Conservation (phyloP, 37 sponge, comb jelly and placozoan genomes). For the Ianthella basta region DNA sequence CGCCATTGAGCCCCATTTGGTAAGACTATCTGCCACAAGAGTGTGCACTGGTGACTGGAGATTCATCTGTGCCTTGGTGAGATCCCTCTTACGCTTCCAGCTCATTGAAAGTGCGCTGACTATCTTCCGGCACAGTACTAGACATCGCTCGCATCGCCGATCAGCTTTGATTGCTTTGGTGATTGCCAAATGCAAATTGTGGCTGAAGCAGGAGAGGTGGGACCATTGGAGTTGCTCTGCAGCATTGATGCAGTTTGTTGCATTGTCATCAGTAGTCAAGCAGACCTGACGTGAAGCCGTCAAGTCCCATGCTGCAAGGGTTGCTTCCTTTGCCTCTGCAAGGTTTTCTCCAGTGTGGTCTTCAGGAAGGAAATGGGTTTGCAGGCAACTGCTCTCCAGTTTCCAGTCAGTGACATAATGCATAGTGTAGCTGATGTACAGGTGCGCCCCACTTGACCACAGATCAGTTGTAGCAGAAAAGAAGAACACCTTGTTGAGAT, state of each 20-base stretch:
- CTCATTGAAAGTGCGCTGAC: constrained; percentile 33
- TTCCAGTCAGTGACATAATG: constrained; percentile 40
- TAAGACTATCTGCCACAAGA: constrained; percentile 34
- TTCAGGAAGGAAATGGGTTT: constrained; percentile 32
- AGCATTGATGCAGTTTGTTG: constrained; percentile 25
- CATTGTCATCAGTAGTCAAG: constrained; percentile 46
- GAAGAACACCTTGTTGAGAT: neutral
- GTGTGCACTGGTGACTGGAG: neutral
- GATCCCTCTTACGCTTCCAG: neutral
- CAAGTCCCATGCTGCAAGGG: constrained; percentile 35
- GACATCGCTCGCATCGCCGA: constrained; percentile 16
- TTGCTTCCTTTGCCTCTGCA: constrained; percentile 27
- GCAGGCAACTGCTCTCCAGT: neutral
- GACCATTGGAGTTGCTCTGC: constrained; percentile 12
- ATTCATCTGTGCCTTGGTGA: neutral
- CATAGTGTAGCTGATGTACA: constrained; percentile 35
- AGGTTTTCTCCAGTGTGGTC: constrained; percentile 37
- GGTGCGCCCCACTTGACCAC: constrained; percentile 38
- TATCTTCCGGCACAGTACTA: constrained; percentile 32
- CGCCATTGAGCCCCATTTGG: constrained; percentile 44
- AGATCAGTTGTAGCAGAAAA: constrained; percentile 25
- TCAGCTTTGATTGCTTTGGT: constrained; percentile 29
- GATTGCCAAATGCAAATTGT: constrained; percentile 44
- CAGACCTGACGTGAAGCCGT: neutral
- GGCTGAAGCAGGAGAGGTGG: constrained; percentile 39